Percentiles rank a stretch among this genome's conserved stretches.
These are phyloP conservation scores for Elysia chlorotica DNA, from an alignment of 1,140 invertebrate genomes.

Conservation along the genomic window DNA sequence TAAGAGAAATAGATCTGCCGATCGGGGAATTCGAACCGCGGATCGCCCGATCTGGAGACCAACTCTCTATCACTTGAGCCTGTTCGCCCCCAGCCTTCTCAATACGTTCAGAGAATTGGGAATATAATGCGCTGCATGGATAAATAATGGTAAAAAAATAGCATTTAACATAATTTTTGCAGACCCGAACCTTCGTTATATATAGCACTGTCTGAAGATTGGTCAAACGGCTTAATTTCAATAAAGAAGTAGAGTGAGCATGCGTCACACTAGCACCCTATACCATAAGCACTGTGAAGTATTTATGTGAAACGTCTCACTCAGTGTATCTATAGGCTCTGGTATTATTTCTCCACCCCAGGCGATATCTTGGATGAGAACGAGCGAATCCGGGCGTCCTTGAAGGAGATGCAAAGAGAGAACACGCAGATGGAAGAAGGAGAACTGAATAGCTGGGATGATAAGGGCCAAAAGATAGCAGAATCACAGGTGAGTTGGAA, in stretches of 20 bases:
- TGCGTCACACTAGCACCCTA: neutral
- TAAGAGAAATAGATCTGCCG: no score
- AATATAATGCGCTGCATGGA: no score
- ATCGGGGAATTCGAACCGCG: no score
- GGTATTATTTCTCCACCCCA: no score
- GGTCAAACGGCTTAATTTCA: neutral
- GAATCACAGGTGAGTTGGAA: neutral
- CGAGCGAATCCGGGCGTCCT: neutral
- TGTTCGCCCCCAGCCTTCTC: no score
- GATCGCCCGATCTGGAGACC: no score
- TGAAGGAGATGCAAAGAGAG: neutral
- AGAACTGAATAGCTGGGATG: neutral
- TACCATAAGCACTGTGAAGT: neutral
- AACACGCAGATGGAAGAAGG: constrained; percentile 9
- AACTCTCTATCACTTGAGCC: no score
- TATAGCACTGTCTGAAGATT: neutral
- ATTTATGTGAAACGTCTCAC: neutral
- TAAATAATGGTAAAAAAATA: no score
- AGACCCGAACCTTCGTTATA: neutral
- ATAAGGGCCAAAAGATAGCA: neutral
- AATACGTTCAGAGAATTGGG: no score
- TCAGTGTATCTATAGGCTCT: no score
- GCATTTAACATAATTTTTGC: neutral
- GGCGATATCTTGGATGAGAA: constrained; percentile 17
- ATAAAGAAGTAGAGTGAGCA: neutral